Percentiles rank a stretch among this genome's conserved stretches.
These are phyloP conservation scores for Agriopis aurantiaria DNA, from an alignment of 2,888 invertebrate species.

Conservation along the genomic window DNA sequence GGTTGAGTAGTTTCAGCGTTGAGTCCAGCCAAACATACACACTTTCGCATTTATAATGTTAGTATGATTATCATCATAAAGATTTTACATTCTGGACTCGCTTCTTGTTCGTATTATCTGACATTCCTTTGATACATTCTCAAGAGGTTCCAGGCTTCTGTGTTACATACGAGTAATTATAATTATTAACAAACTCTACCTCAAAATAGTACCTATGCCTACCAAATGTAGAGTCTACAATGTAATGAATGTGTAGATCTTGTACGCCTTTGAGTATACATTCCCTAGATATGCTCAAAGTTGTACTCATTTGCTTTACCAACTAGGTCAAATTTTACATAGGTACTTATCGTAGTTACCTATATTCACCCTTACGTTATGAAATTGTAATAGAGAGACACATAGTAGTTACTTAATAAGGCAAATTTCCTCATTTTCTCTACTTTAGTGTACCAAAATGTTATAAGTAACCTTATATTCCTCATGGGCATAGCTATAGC, in stretches of 20 bases:
- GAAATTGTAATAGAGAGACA: background rate
- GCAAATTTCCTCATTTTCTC: background rate
- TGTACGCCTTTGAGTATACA: no score
- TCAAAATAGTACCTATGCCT: background rate
- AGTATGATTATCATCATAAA: no score
- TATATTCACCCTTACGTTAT: background rate
- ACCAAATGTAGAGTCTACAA: background rate
- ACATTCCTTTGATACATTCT: conserved; percentile 9
- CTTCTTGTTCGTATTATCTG: background rate
- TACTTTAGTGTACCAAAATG: no score
- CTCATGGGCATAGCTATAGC: no score
- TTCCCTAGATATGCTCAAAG: background rate
- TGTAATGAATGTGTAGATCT: background rate
- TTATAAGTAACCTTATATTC: no score
- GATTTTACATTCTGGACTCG: no score
- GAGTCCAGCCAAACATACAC: no score
- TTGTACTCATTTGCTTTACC: no score
- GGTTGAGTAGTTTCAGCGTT: no score
- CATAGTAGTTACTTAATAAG: no score
- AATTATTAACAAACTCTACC: background rate
- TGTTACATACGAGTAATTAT: background rate
- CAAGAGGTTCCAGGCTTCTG: background rate
- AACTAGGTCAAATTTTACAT: conserved; percentile 8
- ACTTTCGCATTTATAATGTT: no score
- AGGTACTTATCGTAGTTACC: background rate